Conservation (phyloP, 2,888 invertebrate species). For the Halictus quadricinctus region DNA sequence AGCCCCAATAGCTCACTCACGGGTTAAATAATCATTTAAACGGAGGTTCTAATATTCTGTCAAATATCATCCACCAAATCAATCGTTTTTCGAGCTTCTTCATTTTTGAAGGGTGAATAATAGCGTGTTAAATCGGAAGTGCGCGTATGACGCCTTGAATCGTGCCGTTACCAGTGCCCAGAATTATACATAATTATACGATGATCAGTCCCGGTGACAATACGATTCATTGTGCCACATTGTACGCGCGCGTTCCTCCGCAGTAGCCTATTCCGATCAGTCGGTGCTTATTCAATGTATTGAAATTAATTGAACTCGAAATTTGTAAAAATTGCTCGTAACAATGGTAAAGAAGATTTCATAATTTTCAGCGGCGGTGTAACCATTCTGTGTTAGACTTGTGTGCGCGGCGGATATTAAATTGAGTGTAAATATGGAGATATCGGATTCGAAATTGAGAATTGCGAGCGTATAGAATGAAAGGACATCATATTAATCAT, state of each 20-base stretch:
- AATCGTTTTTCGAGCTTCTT: not conserved
- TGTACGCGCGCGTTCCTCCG: not conserved
- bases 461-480: slow-evolving; percentile 13
- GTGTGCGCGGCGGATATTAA: slow-evolving; percentile 24
- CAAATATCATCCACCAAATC: too few species aligned
- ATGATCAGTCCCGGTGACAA: not conserved
- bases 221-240: not conserved
- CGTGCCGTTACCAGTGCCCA: not conserved
- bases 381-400: not conserved
- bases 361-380: not conserved
- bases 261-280: not conserved
- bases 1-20: too few species aligned
- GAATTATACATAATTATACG: not conserved
- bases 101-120: not conserved
- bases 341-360: not conserved
- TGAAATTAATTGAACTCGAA: not conserved
- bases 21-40: too few species aligned
- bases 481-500: slow-evolving; percentile 50
- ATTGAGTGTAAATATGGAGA: slow-evolving; percentile 48
- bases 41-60: too few species aligned
- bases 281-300: not conserved
- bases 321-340: not conserved
- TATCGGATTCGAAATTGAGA: slow-evolving; percentile 49
- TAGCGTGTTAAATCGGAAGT: not conserved
- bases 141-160: not conserved